These are phyloP conservation scores for Brachyalestes nurse DNA, from an alignment of 2,797 vertebrate genomes.

Conservation along the genomic window DNA sequence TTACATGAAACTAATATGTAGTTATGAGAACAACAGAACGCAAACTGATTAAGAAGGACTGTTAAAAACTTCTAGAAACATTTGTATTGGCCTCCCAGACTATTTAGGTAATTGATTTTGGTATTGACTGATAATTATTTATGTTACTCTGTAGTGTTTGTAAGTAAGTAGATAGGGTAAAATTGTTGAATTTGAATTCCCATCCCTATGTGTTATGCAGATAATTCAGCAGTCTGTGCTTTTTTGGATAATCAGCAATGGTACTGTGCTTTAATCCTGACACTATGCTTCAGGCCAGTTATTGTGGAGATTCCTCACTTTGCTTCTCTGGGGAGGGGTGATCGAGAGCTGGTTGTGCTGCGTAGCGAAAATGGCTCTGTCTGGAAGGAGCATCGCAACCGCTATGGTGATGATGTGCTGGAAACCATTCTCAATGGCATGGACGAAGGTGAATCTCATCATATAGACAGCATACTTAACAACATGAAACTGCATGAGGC, in stretches of 20 bases:
- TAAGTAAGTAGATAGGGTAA: not conserved
- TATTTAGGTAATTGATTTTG: too few relatives aligned
- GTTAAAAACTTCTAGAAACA: too few relatives aligned
- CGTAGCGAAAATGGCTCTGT: constrained; percentile 93
- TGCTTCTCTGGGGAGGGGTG: constrained; percentile 87
- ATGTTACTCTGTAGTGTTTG: too few relatives aligned
- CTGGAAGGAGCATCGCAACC: constrained; percentile 96
- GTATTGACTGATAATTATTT: too few relatives aligned
- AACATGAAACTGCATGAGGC: not conserved
- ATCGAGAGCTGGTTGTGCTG: constrained; percentile 92
- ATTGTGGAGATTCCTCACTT: constrained; percentile 99
- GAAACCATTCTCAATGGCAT: constrained; percentile 94
- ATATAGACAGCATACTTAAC: not conserved
- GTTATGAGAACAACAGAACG: too few relatives aligned
- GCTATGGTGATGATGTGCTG: constrained; percentile 87
- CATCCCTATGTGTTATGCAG: not conserved
- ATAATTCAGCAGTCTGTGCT: not conserved
- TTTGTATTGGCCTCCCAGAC: too few relatives aligned
- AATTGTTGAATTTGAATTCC: not conserved
- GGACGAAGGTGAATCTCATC: constrained; percentile 89
- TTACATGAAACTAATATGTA: too few relatives aligned
- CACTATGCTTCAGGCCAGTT: constrained; percentile 82
- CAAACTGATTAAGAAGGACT: too few relatives aligned
- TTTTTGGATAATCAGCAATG: not conserved
- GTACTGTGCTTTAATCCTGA: not conserved